Base-by-base conservation (phyloP, 2,113 vertebrate species). In the Paramormyrops kingsleyae region DNA sequence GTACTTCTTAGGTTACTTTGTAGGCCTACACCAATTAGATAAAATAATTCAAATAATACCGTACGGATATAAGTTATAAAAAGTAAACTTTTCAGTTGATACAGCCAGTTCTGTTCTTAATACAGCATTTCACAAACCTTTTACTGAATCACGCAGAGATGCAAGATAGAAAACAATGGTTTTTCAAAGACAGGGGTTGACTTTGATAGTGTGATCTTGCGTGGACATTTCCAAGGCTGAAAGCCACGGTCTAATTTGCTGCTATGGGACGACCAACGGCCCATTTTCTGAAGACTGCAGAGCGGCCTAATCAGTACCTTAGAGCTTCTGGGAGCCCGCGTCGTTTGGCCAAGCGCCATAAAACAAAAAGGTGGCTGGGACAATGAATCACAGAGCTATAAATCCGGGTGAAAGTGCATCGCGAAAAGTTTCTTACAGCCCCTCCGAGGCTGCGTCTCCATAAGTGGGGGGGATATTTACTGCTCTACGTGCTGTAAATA, bases 401-500 rank as follows among this genome's bases (percentile, higher is more conserved):
- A 87, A 87, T 87, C 50, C 84, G 56, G 90, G 39, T 46, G 46
- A 66, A 86, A 89, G 5, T 19, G 39, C 27, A 49, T 59, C 2
- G 9, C 50, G n/a, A 88, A 88, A 84, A 31, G 21, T 87, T 56
- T 77, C 39, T 24, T 83, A 31, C 27, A 15, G 44, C 44, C 21
- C 39, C 1, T 46, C 39, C 1, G 31, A 44, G 56, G 49, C 19
- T 31, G 77, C 42, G 74, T 85, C 5, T 90, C 35, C 42, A 35
- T 53, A 24, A 77, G 88, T 84, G 19, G 90, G 66, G 90, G 91
- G 90, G 91, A 88, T 89, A 88, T 92, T 90, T 90, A 91, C 88
- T 92, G 62, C 90, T 53, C 10, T 31, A 88, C 88, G 91, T 66
- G 91, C 89, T 88, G 94, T 95, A 93, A 95, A 95, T 95, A 95